phyloP scores from a whole-genome alignment of 2,888 invertebrate genomes.

The Dysmachus trigonus region DNA sequence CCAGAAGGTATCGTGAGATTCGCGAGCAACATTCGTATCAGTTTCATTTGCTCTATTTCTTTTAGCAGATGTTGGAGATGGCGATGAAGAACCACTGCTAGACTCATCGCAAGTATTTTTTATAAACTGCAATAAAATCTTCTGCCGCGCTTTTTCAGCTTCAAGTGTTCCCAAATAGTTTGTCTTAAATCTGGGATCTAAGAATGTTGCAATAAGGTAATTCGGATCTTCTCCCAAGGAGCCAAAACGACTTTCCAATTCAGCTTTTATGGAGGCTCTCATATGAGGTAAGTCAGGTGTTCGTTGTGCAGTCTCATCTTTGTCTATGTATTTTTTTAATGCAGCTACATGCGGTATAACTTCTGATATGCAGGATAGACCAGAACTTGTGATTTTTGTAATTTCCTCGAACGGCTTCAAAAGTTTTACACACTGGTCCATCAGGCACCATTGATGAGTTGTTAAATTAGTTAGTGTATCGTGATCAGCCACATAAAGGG shows the following conservation, averaged over 20 bases:
- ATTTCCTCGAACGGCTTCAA: slow-evolving; percentile 53
- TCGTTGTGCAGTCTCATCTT: slow-evolving; percentile 8
- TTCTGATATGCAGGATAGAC: slow-evolving; percentile 51
- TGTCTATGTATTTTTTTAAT: slow-evolving; percentile 40
- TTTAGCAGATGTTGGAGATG: background rate
- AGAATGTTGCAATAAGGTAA: slow-evolving; percentile 36
- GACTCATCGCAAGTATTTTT: slow-evolving; percentile 51
- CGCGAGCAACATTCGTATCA: background rate
- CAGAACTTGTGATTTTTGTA: slow-evolving; percentile 52
- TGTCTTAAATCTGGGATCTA: slow-evolving; percentile 52
- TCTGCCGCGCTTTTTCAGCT: slow-evolving; percentile 32
- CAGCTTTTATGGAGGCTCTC: slow-evolving; percentile 49
- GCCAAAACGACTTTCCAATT: background rate
- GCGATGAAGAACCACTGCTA: background rate
- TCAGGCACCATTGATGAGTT: slow-evolving; percentile 42
- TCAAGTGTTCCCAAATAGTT: slow-evolving; percentile 46
- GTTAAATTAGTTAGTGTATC: slow-evolving; percentile 47
- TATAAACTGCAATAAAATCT: slow-evolving; percentile 13
- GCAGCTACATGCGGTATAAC: slow-evolving; percentile 52
- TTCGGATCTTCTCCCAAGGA: slow-evolving; percentile 14
- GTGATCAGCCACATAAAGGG: slow-evolving; percentile 33
- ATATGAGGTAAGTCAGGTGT: background rate
- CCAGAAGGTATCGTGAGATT: background rate
- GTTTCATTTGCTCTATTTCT: background rate
- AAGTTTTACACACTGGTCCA: slow-evolving; percentile 46